Base-by-base conservation (phyloP, 2,113 vertebrate species). In the Egretta garzetta region DNA sequence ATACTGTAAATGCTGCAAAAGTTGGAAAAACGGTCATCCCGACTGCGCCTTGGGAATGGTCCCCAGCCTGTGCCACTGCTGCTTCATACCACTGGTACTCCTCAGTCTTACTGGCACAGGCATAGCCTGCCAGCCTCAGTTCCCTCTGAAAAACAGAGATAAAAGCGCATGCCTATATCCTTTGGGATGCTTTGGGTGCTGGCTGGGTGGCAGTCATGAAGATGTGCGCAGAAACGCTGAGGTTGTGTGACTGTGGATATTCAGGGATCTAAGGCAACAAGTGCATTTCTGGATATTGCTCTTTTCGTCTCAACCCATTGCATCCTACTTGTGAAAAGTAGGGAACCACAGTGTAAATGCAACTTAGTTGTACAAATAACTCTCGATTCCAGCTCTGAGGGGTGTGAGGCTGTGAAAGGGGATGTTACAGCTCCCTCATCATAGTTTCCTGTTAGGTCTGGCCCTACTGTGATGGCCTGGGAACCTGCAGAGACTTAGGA, bases 101-200 rank as follows among this genome's bases (percentile, higher is more conserved):
- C 33, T 86, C 59, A 33, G 39, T 39, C 10, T 68, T 8, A 12
- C 55, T 39, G 72, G 35, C 67, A 47, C 21, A 56, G 62, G 19
- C 23, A 4, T 2, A 30, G 14, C 20, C 20, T 1, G 2, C 18
- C 63, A 86, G 8, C 50, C 55, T 77, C 0, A 0, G n/a, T 14
- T 85, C 7, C 52, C 23, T 56, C 33, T 71, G 76, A 59, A 67
- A 77, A 93, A 22, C 19, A 32, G 28, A 0, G 1, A 28, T 32
- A 41, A 79, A 81, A 87, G 27, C 1, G 0, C 30, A 33, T 63
- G 19, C 24, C 64, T 35, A 0, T 6, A 5, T 59, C 28, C 26
- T 52, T 50, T 50, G 60, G 64, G 55, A 20, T 49, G 22, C 32
- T 91, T 81, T 71, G 55, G 55, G 5, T 8, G 8, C 59, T 47